Evolutionary conservation across 1,140 invertebrate genomes (phyloP), one percentile per base, ranked within the genome.

Genomic region (Drosophila aff.): DNA sequence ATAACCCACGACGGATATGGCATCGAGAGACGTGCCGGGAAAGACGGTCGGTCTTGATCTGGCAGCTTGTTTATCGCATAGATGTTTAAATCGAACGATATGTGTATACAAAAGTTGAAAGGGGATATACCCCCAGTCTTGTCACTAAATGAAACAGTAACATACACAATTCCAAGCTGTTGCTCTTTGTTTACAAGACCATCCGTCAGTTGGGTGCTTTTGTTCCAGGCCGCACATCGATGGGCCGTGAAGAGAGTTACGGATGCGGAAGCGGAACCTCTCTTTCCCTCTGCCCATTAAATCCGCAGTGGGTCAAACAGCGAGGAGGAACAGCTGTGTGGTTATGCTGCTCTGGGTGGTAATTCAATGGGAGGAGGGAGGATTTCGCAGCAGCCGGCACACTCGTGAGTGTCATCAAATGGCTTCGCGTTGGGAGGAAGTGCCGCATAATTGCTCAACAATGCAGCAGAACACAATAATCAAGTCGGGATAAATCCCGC

Each of bases 351-450:
- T 52, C 36, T 53, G 49, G 52, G 59, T 79, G 76, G 44, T 44
- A 40, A 40, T 47, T 23, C 21, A 6, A 28, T 28, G 28, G 36
- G 46, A 23, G 36, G 46, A 23, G n/a, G 26, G 57, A 67, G 81
- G 75, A 64, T 78, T 82, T 74, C 38, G 63, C 67, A 69, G 66
- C 62, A 69, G 65, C 64, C 67, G 67, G 77, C 68, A 65, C 68
- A 78, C 81, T 87, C 81, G 64, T 11, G 80, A 87, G 76, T 89
- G 83, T 83, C 77, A 89, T 89, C 80, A 69, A 87, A 87, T 82
- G 83, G 59, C 71, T 79, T 79, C 28, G 59, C 71, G 33, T 53
- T 53, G 47, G 41, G 33, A 49, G 60, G 49, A 87, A 86, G 62
- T 58, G 52, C 46, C 67, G 13, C 47, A 60, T 61, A 55, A 77